These are phyloP conservation scores for Drosophila kambysellisi DNA, from an alignment of 2,888 invertebrate genomes.

Conservation along the genomic window DNA sequence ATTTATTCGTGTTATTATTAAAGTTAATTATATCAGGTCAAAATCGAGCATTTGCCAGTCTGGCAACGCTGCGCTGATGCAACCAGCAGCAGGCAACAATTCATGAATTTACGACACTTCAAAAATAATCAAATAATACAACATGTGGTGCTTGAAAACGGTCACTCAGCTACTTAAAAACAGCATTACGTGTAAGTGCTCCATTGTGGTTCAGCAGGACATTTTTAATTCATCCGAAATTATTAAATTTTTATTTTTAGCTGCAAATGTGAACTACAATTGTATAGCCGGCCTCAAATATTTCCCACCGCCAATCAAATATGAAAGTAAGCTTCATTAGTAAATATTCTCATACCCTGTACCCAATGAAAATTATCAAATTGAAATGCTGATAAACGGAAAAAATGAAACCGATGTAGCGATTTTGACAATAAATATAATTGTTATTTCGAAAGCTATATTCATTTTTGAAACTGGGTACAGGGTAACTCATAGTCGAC, in stretches of 20 bases:
- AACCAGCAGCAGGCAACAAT: constrained; percentile 36
- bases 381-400: not conserved
- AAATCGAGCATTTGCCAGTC: constrained; percentile 4
- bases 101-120: constrained; percentile 6
- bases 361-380: not conserved
- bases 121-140: constrained; percentile 28
- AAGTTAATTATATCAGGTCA: not conserved
- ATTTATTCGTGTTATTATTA: not conserved
- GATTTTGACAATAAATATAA: not conserved
- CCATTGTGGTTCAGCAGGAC: not conserved
- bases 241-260: constrained; percentile 37
- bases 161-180: constrained; percentile 53
- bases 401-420: not conserved
- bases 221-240: constrained; percentile 6
- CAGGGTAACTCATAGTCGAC: not conserved
- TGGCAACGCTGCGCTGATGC: constrained; percentile 62
- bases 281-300: constrained; percentile 88
- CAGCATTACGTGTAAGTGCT: constrained; percentile 43
- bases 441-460: not conserved
- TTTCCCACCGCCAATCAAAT: constrained; percentile 88
- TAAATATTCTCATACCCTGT: not conserved
- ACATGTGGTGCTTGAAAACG: constrained; percentile 64
- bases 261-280: constrained; percentile 50
- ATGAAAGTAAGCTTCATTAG: constrained; percentile 30
- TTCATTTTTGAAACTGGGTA: not conserved